Conservation (phyloP, 2,797 vertebrate species). For the Mycteria americana region DNA sequence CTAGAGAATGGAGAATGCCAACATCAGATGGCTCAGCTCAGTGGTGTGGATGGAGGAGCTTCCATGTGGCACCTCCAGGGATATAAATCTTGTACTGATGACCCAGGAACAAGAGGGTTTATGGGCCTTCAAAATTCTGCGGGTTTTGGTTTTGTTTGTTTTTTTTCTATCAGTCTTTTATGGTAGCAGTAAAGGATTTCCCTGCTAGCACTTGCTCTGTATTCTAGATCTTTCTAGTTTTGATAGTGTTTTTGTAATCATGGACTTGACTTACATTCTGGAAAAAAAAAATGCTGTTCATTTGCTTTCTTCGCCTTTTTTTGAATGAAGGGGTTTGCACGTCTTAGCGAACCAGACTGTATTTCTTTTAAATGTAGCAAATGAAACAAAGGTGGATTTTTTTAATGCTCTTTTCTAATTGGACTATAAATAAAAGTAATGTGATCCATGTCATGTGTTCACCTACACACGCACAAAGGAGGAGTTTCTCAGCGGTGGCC, state of each 20-base stretch:
- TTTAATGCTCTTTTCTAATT: not conserved
- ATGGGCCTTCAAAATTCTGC: not conserved
- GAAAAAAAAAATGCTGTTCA: not conserved
- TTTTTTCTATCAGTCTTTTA: not conserved
- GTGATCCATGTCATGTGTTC: not conserved
- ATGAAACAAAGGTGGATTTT: not conserved
- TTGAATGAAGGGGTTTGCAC: not conserved
- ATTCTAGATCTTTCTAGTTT: not conserved
- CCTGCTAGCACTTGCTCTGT: not conserved
- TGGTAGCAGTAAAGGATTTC: not conserved
- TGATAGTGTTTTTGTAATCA: constrained; percentile 12
- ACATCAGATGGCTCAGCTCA: not conserved
- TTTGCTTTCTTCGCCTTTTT: not conserved
- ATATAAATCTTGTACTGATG: not conserved
- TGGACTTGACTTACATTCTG: not conserved
- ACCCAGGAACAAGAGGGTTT: not conserved
- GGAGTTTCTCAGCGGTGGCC: not conserved
- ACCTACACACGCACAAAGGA: not conserved
- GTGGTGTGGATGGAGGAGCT: not conserved
- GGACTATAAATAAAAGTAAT: constrained; percentile 28
- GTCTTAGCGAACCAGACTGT: not conserved
- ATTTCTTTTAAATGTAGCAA: not conserved
- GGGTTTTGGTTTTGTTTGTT: not conserved
- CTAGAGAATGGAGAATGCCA: not conserved
- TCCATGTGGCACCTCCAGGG: not conserved